Evolutionary conservation across 2,113 vertebrate genomes (phyloP).

Genomic region (Suncus etruscus): DNA sequence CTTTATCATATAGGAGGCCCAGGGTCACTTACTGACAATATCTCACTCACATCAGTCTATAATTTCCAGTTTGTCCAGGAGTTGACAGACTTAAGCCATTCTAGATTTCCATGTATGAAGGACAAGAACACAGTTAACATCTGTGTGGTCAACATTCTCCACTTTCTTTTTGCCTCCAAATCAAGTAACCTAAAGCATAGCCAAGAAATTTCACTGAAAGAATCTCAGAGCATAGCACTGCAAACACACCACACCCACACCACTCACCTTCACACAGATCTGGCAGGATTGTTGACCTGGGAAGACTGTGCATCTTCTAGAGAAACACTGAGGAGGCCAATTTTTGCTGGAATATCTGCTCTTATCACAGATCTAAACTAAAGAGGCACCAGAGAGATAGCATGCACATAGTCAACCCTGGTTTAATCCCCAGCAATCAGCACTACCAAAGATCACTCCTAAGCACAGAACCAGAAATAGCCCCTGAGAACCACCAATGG

Average conservation of each 20-base stretch:
- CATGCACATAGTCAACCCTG: too few species aligned
- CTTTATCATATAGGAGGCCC: neutral
- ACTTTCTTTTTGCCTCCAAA: constrained; percentile 56
- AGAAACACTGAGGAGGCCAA: neutral
- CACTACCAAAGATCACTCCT: too few species aligned
- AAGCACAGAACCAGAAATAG: too few species aligned
- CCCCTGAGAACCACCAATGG: too few species aligned
- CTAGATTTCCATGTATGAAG: constrained; percentile 89
- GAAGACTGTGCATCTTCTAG: constrained; percentile 29
- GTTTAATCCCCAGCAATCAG: too few species aligned
- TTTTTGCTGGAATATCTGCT: constrained; percentile 1
- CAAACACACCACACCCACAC: constrained; percentile 22
- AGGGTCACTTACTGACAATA: constrained; percentile 86
- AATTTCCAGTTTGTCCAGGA: constrained; percentile 89
- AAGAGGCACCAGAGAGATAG: too few species aligned
- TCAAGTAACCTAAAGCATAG: neutral
- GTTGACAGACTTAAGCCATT: constrained; percentile 86
- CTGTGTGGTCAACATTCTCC: neutral
- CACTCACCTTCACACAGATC: neutral
- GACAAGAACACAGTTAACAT: constrained; percentile 25
- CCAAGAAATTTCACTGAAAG: constrained; percentile 19
- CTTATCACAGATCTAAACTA: neutral
- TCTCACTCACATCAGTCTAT: constrained; percentile 83
- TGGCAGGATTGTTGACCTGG: neutral
- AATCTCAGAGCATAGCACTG: constrained; percentile 8